These are phyloP conservation scores for Limanda limanda DNA, from an alignment of 2,113 vertebrate genomes.

Conservation along the genomic window DNA sequence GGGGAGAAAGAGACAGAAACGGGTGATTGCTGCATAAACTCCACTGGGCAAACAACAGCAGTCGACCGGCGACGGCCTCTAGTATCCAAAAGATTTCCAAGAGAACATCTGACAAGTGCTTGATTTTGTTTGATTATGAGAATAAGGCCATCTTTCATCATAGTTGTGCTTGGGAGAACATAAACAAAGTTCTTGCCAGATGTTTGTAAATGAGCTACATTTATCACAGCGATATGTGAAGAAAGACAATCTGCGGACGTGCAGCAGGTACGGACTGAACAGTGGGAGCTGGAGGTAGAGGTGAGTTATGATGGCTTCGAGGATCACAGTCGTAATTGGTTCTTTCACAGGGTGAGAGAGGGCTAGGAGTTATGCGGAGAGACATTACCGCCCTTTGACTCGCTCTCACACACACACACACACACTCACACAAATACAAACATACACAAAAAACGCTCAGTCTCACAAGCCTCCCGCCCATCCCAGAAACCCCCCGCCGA, in stretches of 20 bases:
- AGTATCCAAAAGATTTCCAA: conserved; percentile 1
- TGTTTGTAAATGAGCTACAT: conserved; percentile 45
- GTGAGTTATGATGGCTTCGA: conserved; percentile 46
- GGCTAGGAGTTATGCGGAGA: conserved; percentile 47
- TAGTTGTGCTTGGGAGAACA: not conserved
- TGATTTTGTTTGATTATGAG: conserved; percentile 37
- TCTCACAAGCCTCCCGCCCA: conserved; percentile 41
- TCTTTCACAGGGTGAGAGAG: conserved; percentile 52
- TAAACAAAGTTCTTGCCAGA: conserved; percentile 41
- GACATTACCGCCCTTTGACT: conserved; percentile 30
- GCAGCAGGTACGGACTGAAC: conserved; percentile 31
- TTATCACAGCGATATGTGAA: conserved; percentile 7
- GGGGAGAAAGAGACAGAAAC: conserved; percentile 55
- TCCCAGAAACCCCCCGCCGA: conserved; percentile 74
- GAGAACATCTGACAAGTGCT: not conserved
- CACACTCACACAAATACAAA: conserved; percentile 18
- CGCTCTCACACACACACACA: conserved; percentile 7
- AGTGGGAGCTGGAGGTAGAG: conserved; percentile 37
- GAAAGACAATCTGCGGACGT: conserved; percentile 12
- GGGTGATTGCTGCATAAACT: conserved; percentile 53
- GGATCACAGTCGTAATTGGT: conserved; percentile 66
- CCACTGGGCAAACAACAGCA: conserved; percentile 40
- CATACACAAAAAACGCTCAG: conserved; percentile 13
- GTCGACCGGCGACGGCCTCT: conserved; percentile 6
- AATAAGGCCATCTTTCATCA: conserved; percentile 32